Conservation (phyloP, 2,888 invertebrate genomes). For the Mesodorylaimus sp. region DNA sequence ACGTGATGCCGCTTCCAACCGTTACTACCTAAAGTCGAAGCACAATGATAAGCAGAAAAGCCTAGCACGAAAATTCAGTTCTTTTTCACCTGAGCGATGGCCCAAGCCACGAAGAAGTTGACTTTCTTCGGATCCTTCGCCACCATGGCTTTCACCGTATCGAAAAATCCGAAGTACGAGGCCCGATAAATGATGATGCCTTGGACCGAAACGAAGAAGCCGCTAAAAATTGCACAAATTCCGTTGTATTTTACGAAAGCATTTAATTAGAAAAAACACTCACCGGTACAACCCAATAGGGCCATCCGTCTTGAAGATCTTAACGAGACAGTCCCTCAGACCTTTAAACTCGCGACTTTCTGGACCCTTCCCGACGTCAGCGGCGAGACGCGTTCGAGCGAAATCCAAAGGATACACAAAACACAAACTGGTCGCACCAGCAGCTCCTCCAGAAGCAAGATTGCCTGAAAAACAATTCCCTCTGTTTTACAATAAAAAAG, state of each 20-base stretch:
- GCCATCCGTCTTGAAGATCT: slow-evolving; percentile 62
- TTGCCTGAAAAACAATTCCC: slow-evolving; percentile 37
- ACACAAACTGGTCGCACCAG: slow-evolving; percentile 76
- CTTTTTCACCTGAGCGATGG: slow-evolving; percentile 40
- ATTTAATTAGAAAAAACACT: too few relatives aligned
- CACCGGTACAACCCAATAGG: slow-evolving; percentile 59
- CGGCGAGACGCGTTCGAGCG: slow-evolving; percentile 68
- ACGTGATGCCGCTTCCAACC: slow-evolving; percentile 72
- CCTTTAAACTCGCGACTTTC: slow-evolving; percentile 64
- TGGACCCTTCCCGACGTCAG: slow-evolving; percentile 67
- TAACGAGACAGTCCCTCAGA: slow-evolving; percentile 62
- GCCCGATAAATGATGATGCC: slow-evolving; percentile 76
- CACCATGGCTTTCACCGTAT: slow-evolving; percentile 78
- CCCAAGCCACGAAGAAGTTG: slow-evolving; percentile 75
- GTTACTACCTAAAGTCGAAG: slow-evolving; percentile 61
- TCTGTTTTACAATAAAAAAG: background rate
- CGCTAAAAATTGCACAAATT: too few relatives aligned
- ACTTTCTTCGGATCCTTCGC: slow-evolving; percentile 72
- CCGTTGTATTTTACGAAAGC: too few relatives aligned
- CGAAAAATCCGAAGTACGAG: slow-evolving; percentile 85
- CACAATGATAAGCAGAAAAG: too few relatives aligned
- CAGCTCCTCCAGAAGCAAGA: slow-evolving; percentile 76
- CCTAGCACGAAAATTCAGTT: too few relatives aligned
- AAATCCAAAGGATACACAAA: slow-evolving; percentile 88
- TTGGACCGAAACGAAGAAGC: slow-evolving; percentile 82